Conservation (phyloP, 2,113 vertebrate genomes). For the Bubo scandiacus region DNA sequence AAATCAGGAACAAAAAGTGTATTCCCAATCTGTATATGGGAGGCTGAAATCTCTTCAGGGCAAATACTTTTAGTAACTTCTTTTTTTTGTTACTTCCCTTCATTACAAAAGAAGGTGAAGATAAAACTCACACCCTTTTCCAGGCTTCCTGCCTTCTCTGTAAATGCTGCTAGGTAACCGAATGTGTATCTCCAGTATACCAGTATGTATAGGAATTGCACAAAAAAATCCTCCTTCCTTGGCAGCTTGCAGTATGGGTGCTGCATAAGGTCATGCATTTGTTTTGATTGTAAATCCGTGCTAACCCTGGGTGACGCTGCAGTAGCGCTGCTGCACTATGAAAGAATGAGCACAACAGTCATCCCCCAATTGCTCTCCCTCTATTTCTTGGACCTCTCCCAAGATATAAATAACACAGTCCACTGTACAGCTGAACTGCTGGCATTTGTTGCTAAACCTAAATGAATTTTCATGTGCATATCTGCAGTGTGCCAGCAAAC, state of each 20-base stretch:
- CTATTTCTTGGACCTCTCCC: constrained; percentile 2
- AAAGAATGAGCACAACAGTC: not conserved
- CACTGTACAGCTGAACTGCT: not conserved
- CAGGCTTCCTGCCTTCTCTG: not conserved
- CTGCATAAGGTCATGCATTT: not conserved
- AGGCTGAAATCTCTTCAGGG: not conserved
- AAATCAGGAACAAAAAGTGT: not conserved
- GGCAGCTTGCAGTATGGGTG: not conserved
- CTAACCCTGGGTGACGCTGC: not conserved
- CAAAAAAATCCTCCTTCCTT: not conserved
- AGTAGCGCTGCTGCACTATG: not conserved
- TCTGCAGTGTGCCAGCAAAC: not conserved
- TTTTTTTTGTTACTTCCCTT: not conserved
- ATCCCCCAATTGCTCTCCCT: not conserved
- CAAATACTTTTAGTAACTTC: not conserved
- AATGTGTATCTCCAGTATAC: not conserved
- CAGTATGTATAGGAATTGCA: not conserved
- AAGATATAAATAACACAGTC: not conserved
- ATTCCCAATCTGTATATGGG: not conserved
- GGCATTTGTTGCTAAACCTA: not conserved
- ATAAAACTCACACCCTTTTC: not conserved
- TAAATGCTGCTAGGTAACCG: not conserved
- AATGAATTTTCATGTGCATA: not conserved
- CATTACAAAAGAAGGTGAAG: not conserved
- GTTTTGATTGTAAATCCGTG: accelerated